Conservation (phyloP, 2,888 invertebrate genomes). For the Deroplatys truncata region DNA sequence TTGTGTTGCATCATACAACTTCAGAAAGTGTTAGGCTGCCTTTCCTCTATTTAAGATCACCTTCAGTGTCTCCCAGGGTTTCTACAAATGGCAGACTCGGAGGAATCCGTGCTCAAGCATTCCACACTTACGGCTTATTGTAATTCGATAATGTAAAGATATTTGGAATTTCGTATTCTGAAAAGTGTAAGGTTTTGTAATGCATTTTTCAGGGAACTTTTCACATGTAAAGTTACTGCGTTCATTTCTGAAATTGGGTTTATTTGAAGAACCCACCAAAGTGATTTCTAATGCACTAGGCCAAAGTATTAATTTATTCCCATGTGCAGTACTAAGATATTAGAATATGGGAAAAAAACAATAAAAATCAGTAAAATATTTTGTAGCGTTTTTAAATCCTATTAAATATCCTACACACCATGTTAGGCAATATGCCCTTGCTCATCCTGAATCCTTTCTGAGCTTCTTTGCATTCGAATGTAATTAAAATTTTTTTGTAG, state of each 20-base stretch:
- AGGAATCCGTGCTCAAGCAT: conserved; percentile 22
- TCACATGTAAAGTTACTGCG: conserved; percentile 27
- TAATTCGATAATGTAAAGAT: conserved; percentile 29
- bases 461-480: too few relatives aligned
- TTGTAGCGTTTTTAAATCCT: too few relatives aligned
- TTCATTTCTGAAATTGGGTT: conserved; percentile 26
- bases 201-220: conserved; percentile 31
- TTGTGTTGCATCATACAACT: conserved; percentile 22
- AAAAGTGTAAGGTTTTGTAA: conserved; percentile 28
- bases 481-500: too few relatives aligned
- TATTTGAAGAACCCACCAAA: conserved; percentile 37
- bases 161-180: conserved; percentile 24
- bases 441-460: too few relatives aligned
- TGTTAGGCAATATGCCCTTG: too few relatives aligned
- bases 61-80: conserved; percentile 21
- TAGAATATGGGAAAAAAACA: conserved; percentile 22
- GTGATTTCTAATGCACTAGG: conserved; percentile 36
- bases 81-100: conserved; percentile 14
- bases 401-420: too few relatives aligned
- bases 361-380: conserved; percentile 15
- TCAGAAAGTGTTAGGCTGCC: conserved; percentile 27
- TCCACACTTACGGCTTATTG: conserved; percentile 23
- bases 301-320: conserved; percentile 43
- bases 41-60: conserved; percentile 24
- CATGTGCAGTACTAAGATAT: conserved; percentile 25